Conservation (phyloP, 2,888 invertebrate species). For the Craniophora ligustri region DNA sequence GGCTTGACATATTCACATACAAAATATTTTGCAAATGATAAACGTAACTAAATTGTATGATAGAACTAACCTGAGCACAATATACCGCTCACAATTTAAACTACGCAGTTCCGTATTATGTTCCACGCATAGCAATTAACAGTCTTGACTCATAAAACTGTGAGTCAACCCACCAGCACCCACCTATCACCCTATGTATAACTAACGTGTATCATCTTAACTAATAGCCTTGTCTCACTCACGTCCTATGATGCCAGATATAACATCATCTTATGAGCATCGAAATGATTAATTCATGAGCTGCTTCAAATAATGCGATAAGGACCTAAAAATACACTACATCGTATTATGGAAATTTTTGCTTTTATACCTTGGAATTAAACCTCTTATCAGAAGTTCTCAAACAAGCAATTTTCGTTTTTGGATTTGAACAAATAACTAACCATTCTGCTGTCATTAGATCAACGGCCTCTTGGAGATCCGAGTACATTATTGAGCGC, state of each 20-base stretch:
- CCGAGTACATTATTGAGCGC: constrained; percentile 10
- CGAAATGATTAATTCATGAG: constrained; percentile 55
- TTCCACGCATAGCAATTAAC: constrained; percentile 42
- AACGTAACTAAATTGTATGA: not conserved
- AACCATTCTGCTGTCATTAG: constrained; percentile 30
- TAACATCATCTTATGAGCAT: constrained; percentile 27
- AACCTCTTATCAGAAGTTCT: constrained; percentile 1
- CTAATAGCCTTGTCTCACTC: constrained; percentile 40
- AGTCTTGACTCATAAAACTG: constrained; percentile 33
- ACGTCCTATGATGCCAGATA: constrained; percentile 47
- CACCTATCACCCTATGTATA: constrained; percentile 7
- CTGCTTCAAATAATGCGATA: constrained; percentile 38
- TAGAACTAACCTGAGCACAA: not conserved
- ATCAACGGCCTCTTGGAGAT: constrained; percentile 17
- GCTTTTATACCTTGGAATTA: constrained; percentile 5
- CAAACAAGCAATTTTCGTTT: constrained; percentile 17
- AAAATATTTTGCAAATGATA: too few species aligned
- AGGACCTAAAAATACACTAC: too few species aligned
- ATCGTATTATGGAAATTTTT: too few species aligned
- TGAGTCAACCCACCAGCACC: constrained; percentile 42
- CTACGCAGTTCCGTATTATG: constrained; percentile 33
- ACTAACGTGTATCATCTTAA: constrained; percentile 25
- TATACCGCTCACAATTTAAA: constrained; percentile 4
- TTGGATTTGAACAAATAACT: constrained; percentile 6
- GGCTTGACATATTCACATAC: too few species aligned